These are phyloP conservation scores for Diachrysia chrysitis DNA, from an alignment of 2,888 invertebrate species.

Conservation along the genomic window DNA sequence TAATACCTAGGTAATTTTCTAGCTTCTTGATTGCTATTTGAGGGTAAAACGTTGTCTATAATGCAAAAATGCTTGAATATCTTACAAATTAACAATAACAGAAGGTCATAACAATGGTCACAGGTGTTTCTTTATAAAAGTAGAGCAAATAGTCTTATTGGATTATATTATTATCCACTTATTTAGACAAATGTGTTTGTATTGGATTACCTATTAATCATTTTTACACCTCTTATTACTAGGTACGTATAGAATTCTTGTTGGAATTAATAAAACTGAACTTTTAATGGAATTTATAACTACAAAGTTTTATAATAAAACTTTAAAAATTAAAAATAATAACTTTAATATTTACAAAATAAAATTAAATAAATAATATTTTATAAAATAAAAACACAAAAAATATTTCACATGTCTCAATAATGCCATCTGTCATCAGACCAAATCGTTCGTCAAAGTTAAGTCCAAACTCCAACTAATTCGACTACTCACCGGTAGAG, in stretches of 20 bases:
- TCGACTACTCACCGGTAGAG: slow-evolving; percentile 80
- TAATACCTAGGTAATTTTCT: not conserved
- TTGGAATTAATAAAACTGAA: slow-evolving; percentile 13
- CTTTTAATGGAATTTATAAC: not conserved
- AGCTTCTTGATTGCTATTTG: not conserved
- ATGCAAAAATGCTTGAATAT: slow-evolving; percentile 58
- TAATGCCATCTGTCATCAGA: slow-evolving; percentile 79
- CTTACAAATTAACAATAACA: slow-evolving; percentile 62
- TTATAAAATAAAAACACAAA: not conserved
- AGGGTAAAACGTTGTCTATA: slow-evolving; percentile 11
- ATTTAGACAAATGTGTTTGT: slow-evolving; percentile 52
- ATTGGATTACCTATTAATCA: slow-evolving; percentile 32
- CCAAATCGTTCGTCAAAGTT: slow-evolving; percentile 51
- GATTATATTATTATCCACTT: slow-evolving; percentile 61
- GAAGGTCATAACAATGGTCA: slow-evolving; percentile 69
- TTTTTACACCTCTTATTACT: slow-evolving; percentile 33
- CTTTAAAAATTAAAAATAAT: not conserved
- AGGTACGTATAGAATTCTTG: slow-evolving; percentile 23
- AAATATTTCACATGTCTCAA: not conserved
- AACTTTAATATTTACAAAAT: not conserved
- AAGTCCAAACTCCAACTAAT: slow-evolving; percentile 64
- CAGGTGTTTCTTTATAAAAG: slow-evolving; percentile 68
- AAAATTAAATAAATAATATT: not conserved
- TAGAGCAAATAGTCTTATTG: slow-evolving; percentile 65
- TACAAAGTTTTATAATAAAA: not conserved